Conservation (phyloP, 2,797 vertebrate genomes). For the Novumbra hubbsi region DNA sequence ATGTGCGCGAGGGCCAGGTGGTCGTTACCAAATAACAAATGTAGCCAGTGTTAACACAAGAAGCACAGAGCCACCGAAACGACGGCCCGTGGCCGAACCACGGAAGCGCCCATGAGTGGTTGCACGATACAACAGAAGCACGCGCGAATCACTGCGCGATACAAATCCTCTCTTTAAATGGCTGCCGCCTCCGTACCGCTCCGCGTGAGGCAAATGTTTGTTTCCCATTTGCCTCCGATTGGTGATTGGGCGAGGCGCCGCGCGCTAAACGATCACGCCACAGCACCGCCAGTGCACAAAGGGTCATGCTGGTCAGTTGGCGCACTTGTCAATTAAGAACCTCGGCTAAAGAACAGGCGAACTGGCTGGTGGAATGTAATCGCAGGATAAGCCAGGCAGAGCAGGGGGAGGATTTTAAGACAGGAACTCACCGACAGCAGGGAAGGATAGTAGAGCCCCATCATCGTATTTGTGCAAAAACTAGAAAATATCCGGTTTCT, state of each 20-base stretch:
- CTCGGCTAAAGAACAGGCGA: constrained; percentile 56
- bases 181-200: constrained; percentile 12
- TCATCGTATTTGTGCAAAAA: constrained; percentile 76
- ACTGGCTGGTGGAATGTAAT: neutral
- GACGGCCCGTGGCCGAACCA: constrained; percentile 62
- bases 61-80: constrained; percentile 61
- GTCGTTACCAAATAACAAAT: constrained; percentile 54
- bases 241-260: constrained; percentile 30
- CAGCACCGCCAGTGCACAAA: constrained; percentile 42
- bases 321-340: constrained; percentile 64
- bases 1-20: constrained; percentile 41
- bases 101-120: constrained; percentile 29
- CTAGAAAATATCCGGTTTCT: constrained; percentile 48
- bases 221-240: constrained; percentile 22
- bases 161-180: constrained; percentile 6
- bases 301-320: constrained; percentile 54
- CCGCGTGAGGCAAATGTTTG: constrained; percentile 17
- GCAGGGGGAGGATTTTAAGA: constrained; percentile 36
- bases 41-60: constrained; percentile 50
- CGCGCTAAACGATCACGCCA: constrained; percentile 46
- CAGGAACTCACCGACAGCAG: constrained; percentile 76
- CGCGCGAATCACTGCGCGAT: constrained; percentile 38
- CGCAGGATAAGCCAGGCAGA: neutral
- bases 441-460: constrained; percentile 80
- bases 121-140: constrained; percentile 42